Evolutionary conservation across 2,113 vertebrate genomes (phyloP).

Genomic region (Chelonoidis abingdonii): DNA sequence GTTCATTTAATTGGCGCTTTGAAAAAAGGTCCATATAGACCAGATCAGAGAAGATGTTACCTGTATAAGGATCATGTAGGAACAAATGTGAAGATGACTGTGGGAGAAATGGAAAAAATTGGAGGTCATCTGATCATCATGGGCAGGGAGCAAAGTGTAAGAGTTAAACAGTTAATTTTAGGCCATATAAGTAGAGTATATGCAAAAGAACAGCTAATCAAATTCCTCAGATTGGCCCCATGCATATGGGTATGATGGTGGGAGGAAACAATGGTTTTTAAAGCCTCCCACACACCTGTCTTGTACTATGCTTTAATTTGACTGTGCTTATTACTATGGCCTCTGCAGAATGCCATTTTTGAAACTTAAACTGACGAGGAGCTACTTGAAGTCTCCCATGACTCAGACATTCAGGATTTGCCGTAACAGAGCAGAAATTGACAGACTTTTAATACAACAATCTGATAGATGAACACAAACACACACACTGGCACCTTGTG

Average conservation of each 20-base stretch:
- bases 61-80: not conserved
- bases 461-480: not conserved
- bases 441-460: not conserved
- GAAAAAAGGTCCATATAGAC: not conserved
- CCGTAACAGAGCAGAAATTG: not conserved
- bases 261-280: not conserved
- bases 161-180: not conserved
- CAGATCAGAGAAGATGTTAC: not conserved
- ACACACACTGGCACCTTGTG: not conserved
- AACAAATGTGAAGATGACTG: not conserved
- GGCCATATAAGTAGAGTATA: not conserved
- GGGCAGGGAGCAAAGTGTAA: not conserved
- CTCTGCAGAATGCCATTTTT: not conserved
- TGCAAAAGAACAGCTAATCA: not conserved
- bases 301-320: not conserved
- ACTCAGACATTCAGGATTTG: not conserved
- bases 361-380: not conserved
- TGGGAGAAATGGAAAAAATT: not conserved
- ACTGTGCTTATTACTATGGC: not conserved
- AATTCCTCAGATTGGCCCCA: not conserved
- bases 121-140: not conserved
- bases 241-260: not conserved
- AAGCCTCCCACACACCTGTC: not conserved
- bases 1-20: not conserved
- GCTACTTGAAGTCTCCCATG: not conserved